Percentiles rank a stretch among this genome's conserved stretches.
Evolutionary conservation across 2,888 invertebrate species (phyloP).

Genomic region (Rotaria macrura): DNA sequence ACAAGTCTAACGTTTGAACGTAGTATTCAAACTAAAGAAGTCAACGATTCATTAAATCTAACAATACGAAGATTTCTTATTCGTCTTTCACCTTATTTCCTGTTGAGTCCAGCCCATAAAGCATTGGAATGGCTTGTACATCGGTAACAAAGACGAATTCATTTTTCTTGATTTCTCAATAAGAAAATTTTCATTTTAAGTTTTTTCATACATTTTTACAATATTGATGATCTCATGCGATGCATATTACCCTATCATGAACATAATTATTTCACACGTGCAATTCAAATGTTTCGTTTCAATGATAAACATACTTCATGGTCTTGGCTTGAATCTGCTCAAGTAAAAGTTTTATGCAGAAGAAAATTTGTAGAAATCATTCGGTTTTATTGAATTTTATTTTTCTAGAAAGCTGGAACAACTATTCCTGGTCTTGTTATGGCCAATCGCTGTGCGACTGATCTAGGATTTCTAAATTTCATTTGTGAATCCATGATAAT

Average conservation of each 20-base stretch:
- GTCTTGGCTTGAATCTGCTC: conserved; percentile 26
- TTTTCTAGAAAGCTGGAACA: conserved; percentile 8
- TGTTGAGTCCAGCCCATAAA: conserved; percentile 72
- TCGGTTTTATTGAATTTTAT: too few species aligned
- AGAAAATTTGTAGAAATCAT: too few species aligned
- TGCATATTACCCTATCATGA: conserved; percentile 83
- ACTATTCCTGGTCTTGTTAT: background rate
- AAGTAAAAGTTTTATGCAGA: background rate
- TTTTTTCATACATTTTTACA: conserved; percentile 76
- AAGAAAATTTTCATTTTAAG: conserved; percentile 48
- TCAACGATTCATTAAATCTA: conserved; percentile 66
- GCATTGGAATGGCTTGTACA: conserved; percentile 87
- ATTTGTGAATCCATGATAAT: background rate
- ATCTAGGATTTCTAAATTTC: conserved; percentile 7
- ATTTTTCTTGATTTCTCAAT: background rate
- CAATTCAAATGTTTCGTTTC: conserved; percentile 60
- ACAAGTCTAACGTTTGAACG: conserved; percentile 70
- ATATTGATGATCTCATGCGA: conserved; percentile 67
- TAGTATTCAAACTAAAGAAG: conserved; percentile 61
- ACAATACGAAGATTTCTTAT: conserved; percentile 68
- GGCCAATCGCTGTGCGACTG: conserved; percentile 14
- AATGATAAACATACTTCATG: conserved; percentile 9
- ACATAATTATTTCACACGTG: conserved; percentile 70
- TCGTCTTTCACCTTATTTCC: conserved; percentile 72
- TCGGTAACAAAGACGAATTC: conserved; percentile 48